Evolutionary conservation across 2,797 vertebrate genomes (phyloP), one percentile per base, ranked within the genome.

Genomic region (Eutrigla gurnardus): DNA sequence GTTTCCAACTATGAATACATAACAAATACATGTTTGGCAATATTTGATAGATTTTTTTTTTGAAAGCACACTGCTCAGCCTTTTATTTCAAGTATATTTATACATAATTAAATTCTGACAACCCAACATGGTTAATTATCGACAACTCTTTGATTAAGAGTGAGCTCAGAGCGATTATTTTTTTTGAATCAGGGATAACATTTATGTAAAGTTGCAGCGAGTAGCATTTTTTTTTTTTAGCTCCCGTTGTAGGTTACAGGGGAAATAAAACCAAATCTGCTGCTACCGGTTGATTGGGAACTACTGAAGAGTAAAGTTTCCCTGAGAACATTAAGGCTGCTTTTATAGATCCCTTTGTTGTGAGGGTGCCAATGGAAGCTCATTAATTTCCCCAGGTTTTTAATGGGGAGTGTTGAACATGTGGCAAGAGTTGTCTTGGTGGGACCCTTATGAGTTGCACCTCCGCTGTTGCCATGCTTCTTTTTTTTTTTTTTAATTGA

Each of bases 291-390:
- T 94, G 91, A 93, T 92, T 93, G 91, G 89, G 91, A 93, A 92
- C 92, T 92, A 93, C 88, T 90, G 91, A 91, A 92, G 91, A 94
- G 92, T 92, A 93, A 93, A 93, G 89, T 93, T 93, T 93, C 90
- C 89, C 88, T 14, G 83, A 91, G 91, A 94, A 94, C 90, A 93
- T 92, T 91, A 88, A 88, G 85, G 86, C 90, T 84, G 90, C 91
- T 94, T 25, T 94, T 95, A 93, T 93, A 91, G 93, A 92, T 93
- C 86, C 91, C 92, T 94, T 93, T 94, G 93, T 94, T 94, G 92
- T 92, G 90, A 84, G 85, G 87, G 89, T 91, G 91, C 91, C 91
- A 90, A 92, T 93, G 93, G 93, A 94, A 94, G 88, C 92, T 93
- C 89, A 91, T 94, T 94, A 93, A 93, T 94, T 94, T 95, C 89